Conservation (phyloP, 2,113 vertebrate species). For the Trichechus manatus region DNA sequence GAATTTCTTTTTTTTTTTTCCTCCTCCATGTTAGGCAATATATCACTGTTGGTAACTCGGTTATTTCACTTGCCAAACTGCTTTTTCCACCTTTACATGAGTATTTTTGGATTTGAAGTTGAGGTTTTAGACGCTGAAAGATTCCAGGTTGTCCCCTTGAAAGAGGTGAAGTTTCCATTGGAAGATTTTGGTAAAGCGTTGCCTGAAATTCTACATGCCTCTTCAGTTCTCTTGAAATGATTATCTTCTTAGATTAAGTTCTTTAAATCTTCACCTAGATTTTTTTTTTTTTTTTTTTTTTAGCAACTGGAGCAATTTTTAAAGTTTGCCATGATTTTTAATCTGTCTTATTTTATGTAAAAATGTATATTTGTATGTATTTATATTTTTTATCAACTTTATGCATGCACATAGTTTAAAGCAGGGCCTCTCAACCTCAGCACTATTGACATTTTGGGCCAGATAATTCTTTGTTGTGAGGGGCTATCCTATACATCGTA, state of each 20-base stretch:
- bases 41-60: neutral
- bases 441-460: neutral
- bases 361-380: neutral
- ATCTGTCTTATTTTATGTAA: neutral
- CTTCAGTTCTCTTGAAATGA: neutral
- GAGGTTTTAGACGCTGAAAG: conserved; percentile 23
- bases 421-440: neutral
- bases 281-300: neutral
- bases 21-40: neutral
- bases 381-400: neutral
- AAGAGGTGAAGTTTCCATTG: neutral
- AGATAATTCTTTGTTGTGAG: neutral
- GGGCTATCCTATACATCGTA: neutral
- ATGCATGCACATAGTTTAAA: neutral
- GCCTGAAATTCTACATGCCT: neutral
- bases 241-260: neutral
- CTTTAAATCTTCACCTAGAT: neutral
- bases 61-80: neutral
- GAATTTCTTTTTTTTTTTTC: neutral
- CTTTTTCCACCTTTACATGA: neutral
- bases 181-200: neutral
- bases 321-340: neutral
- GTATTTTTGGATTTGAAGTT: conserved; percentile 25
- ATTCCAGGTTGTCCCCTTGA: neutral
- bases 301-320: neutral